Evolutionary conservation across 2,113 vertebrate genomes (phyloP).

Genomic region (Sitta europaea): DNA sequence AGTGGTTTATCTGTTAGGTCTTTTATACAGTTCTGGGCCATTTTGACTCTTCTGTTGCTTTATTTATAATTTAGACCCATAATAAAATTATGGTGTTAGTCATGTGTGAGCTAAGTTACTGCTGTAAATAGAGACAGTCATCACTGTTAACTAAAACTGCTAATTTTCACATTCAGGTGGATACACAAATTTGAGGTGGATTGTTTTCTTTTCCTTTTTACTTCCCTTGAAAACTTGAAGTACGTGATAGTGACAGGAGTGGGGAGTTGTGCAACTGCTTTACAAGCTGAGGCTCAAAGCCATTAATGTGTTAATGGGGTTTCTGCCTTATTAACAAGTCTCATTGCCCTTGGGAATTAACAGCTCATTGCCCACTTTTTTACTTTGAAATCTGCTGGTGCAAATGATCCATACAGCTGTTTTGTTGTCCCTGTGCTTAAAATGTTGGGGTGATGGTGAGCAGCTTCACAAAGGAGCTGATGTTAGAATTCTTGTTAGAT

Average conservation of each 20-base stretch:
- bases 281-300: slow-evolving; percentile 10
- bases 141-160: not conserved
- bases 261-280: slow-evolving; percentile 24
- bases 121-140: not conserved
- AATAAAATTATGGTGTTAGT: not conserved
- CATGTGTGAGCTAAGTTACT: not conserved
- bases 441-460: not conserved
- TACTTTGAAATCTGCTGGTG: not conserved
- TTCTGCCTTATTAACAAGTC: slow-evolving; percentile 24
- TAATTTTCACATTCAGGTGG: not conserved
- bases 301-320: slow-evolving; percentile 16
- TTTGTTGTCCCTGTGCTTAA: not conserved
- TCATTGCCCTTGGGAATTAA: not conserved
- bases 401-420: not conserved
- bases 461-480: not conserved
- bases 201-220: not conserved
- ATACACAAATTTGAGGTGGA: not conserved
- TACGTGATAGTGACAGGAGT: not conserved
- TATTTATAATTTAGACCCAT: not conserved
- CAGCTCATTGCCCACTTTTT: not conserved
- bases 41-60: not conserved
- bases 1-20: not conserved
- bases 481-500: not conserved
- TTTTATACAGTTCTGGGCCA: not conserved
- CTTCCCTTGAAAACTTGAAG: not conserved